Conservation (phyloP, 1,140 invertebrate species). For the Pectinophora gossypiella region DNA sequence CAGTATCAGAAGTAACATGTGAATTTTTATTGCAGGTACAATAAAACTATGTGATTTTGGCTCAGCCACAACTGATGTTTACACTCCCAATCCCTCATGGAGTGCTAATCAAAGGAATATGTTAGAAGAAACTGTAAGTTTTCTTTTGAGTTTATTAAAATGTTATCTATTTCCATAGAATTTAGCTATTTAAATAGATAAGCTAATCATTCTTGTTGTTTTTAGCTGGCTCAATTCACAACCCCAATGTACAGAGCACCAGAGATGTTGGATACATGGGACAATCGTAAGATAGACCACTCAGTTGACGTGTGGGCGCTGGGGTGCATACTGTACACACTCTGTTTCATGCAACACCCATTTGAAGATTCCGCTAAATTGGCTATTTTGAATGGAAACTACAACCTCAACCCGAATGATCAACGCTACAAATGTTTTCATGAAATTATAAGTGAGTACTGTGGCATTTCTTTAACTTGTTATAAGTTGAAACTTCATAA, state of each 20-base stretch:
- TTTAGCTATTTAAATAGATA: background rate
- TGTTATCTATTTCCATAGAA: background rate
- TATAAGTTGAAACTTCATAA: no score
- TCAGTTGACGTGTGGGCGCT: constrained; percentile 97
- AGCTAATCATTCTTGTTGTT: constrained; percentile 6
- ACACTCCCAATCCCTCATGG: constrained; percentile 92
- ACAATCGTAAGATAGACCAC: constrained; percentile 93
- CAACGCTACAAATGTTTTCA: constrained; percentile 89
- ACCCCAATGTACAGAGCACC: constrained; percentile 95
- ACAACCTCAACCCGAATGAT: constrained; percentile 88
- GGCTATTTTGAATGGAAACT: constrained; percentile 97
- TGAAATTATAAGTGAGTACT: constrained; percentile 90
- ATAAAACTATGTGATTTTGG: constrained; percentile 99
- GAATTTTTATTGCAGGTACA: constrained; percentile 77
- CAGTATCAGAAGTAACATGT: no score
- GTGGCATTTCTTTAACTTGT: no score
- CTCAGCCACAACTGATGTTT: constrained; percentile 91
- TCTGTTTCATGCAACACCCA: constrained; percentile 96
- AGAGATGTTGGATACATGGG: constrained; percentile 98
- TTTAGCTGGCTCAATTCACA: constrained; percentile 77
- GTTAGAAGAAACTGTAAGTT: constrained; percentile 94
- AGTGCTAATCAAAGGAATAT: constrained; percentile 92
- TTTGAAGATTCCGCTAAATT: constrained; percentile 98
- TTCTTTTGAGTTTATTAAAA: no score
- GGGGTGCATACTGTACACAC: constrained; percentile 94